Conservation (phyloP, 2,888 invertebrate species). For the Tromatobia lineatoria region DNA sequence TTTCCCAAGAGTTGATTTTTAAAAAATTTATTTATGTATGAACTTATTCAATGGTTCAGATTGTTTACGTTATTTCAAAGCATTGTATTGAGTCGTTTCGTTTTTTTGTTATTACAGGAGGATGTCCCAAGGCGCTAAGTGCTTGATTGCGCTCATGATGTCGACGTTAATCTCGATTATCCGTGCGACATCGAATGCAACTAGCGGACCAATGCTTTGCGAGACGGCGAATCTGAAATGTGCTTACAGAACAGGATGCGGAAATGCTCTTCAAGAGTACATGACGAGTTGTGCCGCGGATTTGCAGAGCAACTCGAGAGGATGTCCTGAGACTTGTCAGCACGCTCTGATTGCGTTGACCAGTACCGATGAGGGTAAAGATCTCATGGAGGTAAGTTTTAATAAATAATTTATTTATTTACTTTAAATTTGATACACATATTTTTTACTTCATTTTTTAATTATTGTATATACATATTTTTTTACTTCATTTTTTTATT, state of each 20-base stretch:
- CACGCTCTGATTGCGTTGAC: conserved; percentile 93
- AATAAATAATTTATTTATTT: conserved; percentile 14
- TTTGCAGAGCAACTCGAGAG: conserved; percentile 87
- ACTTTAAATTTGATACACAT: too few relatives aligned
- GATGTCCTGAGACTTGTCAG: conserved; percentile 91
- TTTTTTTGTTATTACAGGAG: conserved; percentile 67
- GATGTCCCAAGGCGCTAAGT: conserved; percentile 78
- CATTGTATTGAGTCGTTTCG: background rate
- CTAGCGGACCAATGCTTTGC: conserved; percentile 86
- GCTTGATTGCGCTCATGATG: conserved; percentile 73
- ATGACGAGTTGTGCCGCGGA: conserved; percentile 91
- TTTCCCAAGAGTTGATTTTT: background rate
- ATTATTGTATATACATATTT: too few relatives aligned
- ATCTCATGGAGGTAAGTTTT: conserved; percentile 90
- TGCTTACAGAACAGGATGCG: conserved; percentile 92
- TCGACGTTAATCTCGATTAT: conserved; percentile 74
- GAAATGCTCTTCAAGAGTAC: conserved; percentile 92
- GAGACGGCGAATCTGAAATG: conserved; percentile 91
- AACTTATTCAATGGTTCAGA: background rate
- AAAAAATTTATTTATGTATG: too few relatives aligned
- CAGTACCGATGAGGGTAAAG: conserved; percentile 92
- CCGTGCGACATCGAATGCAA: conserved; percentile 71
- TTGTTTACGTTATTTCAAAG: background rate
- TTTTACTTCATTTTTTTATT: too few relatives aligned
- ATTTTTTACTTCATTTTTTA: too few relatives aligned